Conservation (phyloP, 2,113 vertebrate species). For the Erythrocercus mccallii region DNA sequence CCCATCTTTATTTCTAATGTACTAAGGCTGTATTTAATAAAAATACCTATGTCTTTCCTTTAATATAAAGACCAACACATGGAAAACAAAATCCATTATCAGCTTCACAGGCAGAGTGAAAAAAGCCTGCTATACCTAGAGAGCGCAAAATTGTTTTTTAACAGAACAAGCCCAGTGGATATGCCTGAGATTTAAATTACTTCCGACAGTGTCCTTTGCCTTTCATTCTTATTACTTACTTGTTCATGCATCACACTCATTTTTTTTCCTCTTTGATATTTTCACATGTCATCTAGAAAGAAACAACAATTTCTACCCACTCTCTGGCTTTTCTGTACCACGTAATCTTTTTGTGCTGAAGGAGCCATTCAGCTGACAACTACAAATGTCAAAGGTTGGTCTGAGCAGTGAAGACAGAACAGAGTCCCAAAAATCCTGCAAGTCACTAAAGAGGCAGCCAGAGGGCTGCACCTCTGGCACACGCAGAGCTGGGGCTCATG, state of each 20-base stretch:
- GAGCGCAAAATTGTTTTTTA: background rate
- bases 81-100: background rate
- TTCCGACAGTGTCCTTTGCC: background rate
- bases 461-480: background rate
- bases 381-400: background rate
- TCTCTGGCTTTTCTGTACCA: background rate
- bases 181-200: background rate
- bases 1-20: background rate
- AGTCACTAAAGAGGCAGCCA: background rate
- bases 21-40: background rate
- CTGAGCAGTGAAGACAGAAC: background rate
- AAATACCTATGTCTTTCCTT: background rate
- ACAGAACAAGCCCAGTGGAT: background rate
- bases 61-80: background rate
- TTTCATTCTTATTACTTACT: background rate
- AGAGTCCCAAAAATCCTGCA: background rate
- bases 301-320: background rate
- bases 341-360: background rate
- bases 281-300: background rate
- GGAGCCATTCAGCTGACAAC: background rate
- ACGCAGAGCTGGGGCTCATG: accelerated
- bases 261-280: background rate
- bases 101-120: background rate
- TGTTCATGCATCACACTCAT: background rate
- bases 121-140: background rate